Evolutionary conservation across 2,888 invertebrate genomes (phyloP), one percentile per base, ranked within the genome.

Genomic region (Andrena hattorfiana): DNA sequence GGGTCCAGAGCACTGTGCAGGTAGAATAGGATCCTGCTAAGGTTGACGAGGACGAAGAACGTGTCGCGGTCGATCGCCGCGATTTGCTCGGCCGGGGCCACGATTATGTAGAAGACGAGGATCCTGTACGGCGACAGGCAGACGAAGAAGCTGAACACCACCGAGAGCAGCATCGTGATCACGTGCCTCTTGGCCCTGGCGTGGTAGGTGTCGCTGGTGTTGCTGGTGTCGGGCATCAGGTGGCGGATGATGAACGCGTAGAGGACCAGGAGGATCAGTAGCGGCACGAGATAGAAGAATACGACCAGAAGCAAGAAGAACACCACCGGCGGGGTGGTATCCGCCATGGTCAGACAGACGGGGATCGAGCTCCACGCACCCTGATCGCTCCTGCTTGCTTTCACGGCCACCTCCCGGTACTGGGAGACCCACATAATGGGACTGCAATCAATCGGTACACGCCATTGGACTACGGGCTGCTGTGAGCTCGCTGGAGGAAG

Each of bases 1-100:
- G 98, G 98, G 94, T 98, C 98, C 87, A 98, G 96, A 56, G 98
- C 98, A 3, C 98, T 98, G 94, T 98, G 98, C 83, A 98, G 95
- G 91, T 98, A 98, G 71, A 97, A 95, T 97, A 98, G 97, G 67
- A 98, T 96, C 86, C 98, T 95, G 84, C 97, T 97, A 92, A 98
- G 97, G 93, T 97, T 97, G 48, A 98, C 94, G 67, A 98, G 95
- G 91, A 97, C 97, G 92, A 97, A 97, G 94, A 97, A 98, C 77
- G 96, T 96, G 87, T 98, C 97, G 28, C 97, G 95, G 54, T 97
- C 97, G 20, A 98, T 94, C 69, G 95, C 95, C 60, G 95, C 94
- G 54, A 97, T 95, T 32, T 96, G 95, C 87, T 97, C 97, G 23
- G 96, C 95, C 0, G 97, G 96, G 23, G 96, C 96, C 62, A 97